Evolutionary conservation across 2,113 vertebrate genomes (phyloP).

Genomic region (Thryonomys swinderianus): DNA sequence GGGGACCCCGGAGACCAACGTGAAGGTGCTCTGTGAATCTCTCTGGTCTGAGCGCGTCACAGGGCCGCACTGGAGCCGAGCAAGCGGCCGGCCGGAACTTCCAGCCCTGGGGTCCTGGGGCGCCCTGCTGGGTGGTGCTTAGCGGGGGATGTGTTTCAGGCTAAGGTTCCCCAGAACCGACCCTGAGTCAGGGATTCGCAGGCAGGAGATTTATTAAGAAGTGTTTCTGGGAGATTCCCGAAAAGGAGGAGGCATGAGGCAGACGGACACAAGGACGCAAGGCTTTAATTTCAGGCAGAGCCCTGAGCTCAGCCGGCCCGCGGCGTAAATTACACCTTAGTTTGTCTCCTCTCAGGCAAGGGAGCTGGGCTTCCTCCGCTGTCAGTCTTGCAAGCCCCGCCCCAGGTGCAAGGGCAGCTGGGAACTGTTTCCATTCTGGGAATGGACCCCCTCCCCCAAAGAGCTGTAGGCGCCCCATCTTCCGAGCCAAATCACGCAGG

Average conservation of each 20-base stretch:
- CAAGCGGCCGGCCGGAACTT: background rate
- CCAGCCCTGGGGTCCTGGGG: conserved; percentile 9
- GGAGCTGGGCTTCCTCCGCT: background rate
- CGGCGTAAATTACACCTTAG: conserved; percentile 56
- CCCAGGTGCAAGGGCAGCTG: background rate
- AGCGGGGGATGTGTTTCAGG: conserved; percentile 22
- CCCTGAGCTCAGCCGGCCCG: conserved; percentile 48
- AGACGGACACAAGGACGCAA: conserved; percentile 39
- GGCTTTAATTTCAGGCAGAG: conserved; percentile 60
- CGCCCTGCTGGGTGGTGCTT: conserved; percentile 42
- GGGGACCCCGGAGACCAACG: too few species aligned
- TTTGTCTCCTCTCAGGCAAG: conserved; percentile 2
- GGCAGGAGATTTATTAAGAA: conserved; percentile 61
- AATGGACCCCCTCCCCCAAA: background rate
- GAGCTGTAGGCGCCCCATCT: background rate
- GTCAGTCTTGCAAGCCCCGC: background rate
- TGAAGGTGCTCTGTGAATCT: background rate
- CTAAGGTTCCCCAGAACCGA: conserved; percentile 56
- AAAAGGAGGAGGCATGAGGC: background rate
- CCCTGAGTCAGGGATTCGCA: conserved; percentile 55
- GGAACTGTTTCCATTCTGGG: background rate
- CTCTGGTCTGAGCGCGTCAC: background rate
- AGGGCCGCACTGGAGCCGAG: background rate
- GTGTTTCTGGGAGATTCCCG: conserved; percentile 20
- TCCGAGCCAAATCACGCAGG: background rate